Base-by-base conservation (phyloP, 2,888 invertebrate species). In the Glyphotaelius pellucidus region DNA sequence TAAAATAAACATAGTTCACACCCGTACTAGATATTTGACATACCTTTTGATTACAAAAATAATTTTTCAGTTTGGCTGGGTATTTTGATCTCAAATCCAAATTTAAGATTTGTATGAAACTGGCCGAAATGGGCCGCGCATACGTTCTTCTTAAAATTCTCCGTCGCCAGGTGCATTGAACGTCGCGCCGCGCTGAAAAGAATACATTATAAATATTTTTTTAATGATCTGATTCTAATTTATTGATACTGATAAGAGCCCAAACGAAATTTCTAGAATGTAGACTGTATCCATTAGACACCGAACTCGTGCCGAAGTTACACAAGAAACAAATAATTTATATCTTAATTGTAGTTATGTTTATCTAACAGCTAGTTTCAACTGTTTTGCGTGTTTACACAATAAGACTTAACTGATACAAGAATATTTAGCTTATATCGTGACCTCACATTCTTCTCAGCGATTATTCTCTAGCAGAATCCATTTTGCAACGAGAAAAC, bases 401-500 rank as follows among this genome's bases (percentile, higher is more conserved):
- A 67, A 67, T 67, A 67, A 67, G 67, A 67, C 67, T 67, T 67
- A n/a, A 67, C 67, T 67, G 67, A n/a, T 67, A 67, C 67, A 19
- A 19, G 67, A 67, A 67, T 67, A 25, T 67, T 67, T 67, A n/a
- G 32, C 81, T 19, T 4, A 81, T 14, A 19, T 81, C 81, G 81
- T 81, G 81, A 81, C 81, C 81, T 81, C 81, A 25, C 81, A 81
- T 81, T 81, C 81, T 32, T 81, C 81, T 81, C 32, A 81, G 32
- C 30, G 32, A 31, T 81, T 11, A 31, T 32, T 32, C 14, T 15
- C 3, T 15, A 3, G 81, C 81, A 81, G 32, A 81, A 81, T 32
- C 14, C 30, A 85, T 85, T 85, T 85, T 38, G 85, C 85, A 85
- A 85, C 85, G 42, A 81, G 32, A 32, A 81, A 81, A 81, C 32